Conservation (phyloP, 2,113 vertebrate species). For the Setophaga kirtlandii region DNA sequence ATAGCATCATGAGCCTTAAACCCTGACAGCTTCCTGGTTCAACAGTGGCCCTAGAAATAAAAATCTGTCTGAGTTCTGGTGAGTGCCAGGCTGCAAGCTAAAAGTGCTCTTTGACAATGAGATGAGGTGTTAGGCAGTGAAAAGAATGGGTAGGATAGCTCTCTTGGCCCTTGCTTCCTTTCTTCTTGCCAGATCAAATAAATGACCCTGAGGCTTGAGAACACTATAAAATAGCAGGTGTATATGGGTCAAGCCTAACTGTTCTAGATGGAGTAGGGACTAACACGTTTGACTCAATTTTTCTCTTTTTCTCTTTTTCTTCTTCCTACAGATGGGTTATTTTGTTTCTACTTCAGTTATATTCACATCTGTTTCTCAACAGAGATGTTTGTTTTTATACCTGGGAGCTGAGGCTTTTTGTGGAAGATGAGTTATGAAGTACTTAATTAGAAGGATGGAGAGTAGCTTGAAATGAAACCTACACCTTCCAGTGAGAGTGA, state of each 20-base stretch:
- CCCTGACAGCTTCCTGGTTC: background rate
- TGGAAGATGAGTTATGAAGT: background rate
- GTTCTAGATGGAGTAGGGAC: background rate
- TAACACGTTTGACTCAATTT: background rate
- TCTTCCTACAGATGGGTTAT: background rate
- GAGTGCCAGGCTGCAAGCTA: background rate
- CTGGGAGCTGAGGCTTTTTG: background rate
- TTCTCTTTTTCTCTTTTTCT: background rate
- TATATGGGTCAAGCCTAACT: background rate
- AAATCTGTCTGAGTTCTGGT: background rate
- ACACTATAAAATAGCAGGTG: background rate
- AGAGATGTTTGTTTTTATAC: constrained; percentile 12
- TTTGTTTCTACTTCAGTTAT: background rate
- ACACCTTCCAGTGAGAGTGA: background rate
- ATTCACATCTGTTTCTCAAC: background rate
- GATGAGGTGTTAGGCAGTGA: background rate
- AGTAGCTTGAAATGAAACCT: background rate
- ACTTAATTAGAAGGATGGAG: constrained; percentile 23
- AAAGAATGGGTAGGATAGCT: background rate
- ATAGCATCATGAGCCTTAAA: background rate
- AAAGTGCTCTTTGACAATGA: background rate
- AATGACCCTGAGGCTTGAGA: background rate
- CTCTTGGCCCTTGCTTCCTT: background rate
- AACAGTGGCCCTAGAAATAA: background rate
- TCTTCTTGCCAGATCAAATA: background rate